A percentile compares a stretch with the other conserved stretches of the same genome.
Evolutionary conservation across 2,797 vertebrate species (phyloP).

Genomic region (Enteromius afrohamiltoni): DNA sequence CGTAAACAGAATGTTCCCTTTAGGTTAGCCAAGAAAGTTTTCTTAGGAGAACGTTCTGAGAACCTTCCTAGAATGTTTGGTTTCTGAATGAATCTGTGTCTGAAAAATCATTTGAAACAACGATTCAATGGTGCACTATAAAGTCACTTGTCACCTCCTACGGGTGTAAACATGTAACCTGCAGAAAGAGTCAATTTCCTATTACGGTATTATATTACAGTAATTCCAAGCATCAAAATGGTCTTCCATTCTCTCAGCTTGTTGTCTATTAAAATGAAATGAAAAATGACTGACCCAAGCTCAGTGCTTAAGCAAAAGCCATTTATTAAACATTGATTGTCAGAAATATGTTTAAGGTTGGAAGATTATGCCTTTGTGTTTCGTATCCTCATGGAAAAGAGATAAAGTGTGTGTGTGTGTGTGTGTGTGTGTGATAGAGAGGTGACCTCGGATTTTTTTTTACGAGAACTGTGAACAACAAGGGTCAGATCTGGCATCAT

Average conservation of each 20-base stretch:
- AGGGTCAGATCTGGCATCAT: conserved; percentile 48
- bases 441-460: conserved; percentile 56
- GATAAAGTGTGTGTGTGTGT: conserved; percentile 61
- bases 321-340: background rate
- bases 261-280: background rate
- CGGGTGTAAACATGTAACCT: background rate
- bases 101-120: background rate
- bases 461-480: conserved; percentile 53
- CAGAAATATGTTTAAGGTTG: background rate
- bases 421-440: conserved; percentile 55
- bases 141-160: background rate
- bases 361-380: conserved; percentile 11
- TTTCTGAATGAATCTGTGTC: background rate
- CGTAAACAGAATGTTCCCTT: no score
- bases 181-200: background rate
- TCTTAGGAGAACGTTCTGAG: no score
- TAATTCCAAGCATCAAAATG: background rate
- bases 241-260: no score
- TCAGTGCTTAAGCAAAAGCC: background rate
- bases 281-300: background rate
- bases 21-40: no score
- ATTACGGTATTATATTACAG: background rate
- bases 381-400: conserved; percentile 10
- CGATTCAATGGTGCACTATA: background rate
- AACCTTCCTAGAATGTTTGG: background rate